Evolutionary conservation across 2,888 invertebrate species (phyloP), one percentile per base, ranked within the genome.

Genomic region (Pyrrhia umbra): DNA sequence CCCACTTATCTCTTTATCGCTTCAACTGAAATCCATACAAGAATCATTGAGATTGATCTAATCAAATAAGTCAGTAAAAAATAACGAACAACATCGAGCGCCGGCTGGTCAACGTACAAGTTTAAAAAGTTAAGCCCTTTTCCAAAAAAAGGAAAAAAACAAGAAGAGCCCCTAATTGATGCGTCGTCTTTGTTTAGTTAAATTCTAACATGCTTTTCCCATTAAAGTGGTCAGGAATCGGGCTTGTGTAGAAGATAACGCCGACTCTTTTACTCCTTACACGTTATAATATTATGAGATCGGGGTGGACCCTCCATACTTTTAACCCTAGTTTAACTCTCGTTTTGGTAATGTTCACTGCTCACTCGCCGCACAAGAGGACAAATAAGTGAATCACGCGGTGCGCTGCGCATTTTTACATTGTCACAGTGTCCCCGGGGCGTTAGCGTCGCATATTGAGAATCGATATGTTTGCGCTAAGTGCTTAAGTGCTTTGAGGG

Each of bases 131-230:
- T 90, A 88, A 93, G 88, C 89, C 91, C 90, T 90, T 94, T 92
- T 93, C 89, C 79, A 82, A 85, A 88, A 87, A 86, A 84, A 79
- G 80, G 70, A 81, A 83, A 89, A 92, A 90, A 89, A 77, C 73
- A 83, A 90, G 86, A 85, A 87, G 85, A 88, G 88, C 84, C 90
- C 91, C 94, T 95, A 95, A 95, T 95, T 95, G 95, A 95, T 95
- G 95, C 95, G 94, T 95, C 93, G 94, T 93, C 95, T 95, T 95
- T 95, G 95, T 94, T 95, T 94, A 95, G 95, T 93, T 95, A 94
- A 95, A 95, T 95, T 95, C 95, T 93, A 94, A 95, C 95, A 95
- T 94, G 95, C 90, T 95, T 95, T 95, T 94, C 94, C 95, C 95
- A 95, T 95, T 95, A 95, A 94, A 94, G 91, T 93, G 94, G 93